Percentiles rank a stretch among this genome's conserved stretches.
These are phyloP conservation scores for Odontomyia ornata DNA, from an alignment of 2,888 invertebrate species.

Conservation along the genomic window DNA sequence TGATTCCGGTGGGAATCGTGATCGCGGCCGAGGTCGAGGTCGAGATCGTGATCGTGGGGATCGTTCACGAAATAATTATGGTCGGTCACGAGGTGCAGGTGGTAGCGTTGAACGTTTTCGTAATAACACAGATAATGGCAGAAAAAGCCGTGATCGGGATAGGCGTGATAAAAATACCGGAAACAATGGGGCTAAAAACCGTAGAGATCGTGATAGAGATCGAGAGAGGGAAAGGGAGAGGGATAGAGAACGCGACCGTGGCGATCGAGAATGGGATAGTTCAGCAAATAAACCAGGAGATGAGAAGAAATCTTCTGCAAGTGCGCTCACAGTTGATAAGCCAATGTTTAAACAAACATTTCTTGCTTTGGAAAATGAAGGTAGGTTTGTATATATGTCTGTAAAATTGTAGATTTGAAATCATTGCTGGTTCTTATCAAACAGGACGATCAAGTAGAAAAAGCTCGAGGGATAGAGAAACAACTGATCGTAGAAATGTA, in stretches of 20 bases:
- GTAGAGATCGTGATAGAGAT: constrained; percentile 16
- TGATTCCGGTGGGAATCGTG: constrained; percentile 13
- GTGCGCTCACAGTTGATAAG: constrained; percentile 27
- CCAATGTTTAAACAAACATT: constrained; percentile 52
- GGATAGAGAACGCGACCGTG: constrained; percentile 1
- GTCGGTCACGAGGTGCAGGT: constrained; percentile 30
- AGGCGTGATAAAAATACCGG: constrained; percentile 24
- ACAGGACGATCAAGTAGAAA: constrained; percentile 1
- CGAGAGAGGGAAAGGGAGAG: constrained; percentile 11
- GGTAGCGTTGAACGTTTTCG: constrained; percentile 37
- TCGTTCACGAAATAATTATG: constrained; percentile 35
- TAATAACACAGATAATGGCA: constrained; percentile 35
- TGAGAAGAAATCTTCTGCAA: constrained; percentile 36
- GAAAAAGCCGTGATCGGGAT: constrained; percentile 32
- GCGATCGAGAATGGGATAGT: constrained; percentile 41
- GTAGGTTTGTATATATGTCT: constrained; percentile 26
- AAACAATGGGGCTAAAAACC: constrained; percentile 4
- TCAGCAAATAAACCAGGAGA: constrained; percentile 40
- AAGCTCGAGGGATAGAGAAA: constrained; percentile 21
- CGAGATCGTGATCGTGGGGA: constrained; percentile 42
- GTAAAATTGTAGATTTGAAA: background rate
- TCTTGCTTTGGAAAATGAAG: constrained; percentile 51
- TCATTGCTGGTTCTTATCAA: background rate
- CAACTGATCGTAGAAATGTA: constrained; percentile 20
- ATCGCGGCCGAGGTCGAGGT: constrained; percentile 15